phyloP scores from a whole-genome alignment of 2,888 invertebrate species.

The Deladenus siricidicola region DNA sequence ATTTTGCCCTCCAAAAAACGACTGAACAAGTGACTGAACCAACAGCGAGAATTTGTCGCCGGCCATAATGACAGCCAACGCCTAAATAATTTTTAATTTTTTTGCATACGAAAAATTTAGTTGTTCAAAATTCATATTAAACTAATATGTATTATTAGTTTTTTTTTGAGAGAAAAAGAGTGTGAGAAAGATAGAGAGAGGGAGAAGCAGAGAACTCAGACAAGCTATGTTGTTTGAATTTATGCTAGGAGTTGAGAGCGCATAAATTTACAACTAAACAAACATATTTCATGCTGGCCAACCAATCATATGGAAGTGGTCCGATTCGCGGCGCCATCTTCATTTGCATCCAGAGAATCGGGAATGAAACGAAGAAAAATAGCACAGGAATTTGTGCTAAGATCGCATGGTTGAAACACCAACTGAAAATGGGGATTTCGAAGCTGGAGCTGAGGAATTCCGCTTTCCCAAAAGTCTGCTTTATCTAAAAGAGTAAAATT shows the following conservation, averaged over 20 bases:
- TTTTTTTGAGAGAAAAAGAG: neutral
- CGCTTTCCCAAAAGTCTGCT: neutral
- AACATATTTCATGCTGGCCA: constrained; percentile 45
- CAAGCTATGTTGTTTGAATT: neutral
- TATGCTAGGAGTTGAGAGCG: neutral
- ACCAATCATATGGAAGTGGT: constrained; percentile 37
- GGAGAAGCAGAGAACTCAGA: neutral
- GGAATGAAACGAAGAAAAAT: constrained; percentile 42
- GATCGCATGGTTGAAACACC: constrained; percentile 34
- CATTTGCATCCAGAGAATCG: constrained; percentile 39
- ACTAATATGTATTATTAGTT: no score
- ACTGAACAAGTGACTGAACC: constrained; percentile 37
- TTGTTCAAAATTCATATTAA: neutral
- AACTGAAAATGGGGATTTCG: constrained; percentile 18
- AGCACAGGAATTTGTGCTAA: constrained; percentile 35
- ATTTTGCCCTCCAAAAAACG: constrained; percentile 16
- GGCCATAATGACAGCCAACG: constrained; percentile 27
- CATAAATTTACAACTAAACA: no score
- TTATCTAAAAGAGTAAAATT: constrained; percentile 5
- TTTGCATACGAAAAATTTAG: neutral
- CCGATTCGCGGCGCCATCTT: constrained; percentile 11
- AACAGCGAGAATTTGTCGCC: constrained; percentile 31
- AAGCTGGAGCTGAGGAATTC: neutral
- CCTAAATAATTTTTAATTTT: constrained; percentile 30
- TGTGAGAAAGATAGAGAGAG: no score